Evolutionary conservation across 2,113 vertebrate species (phyloP).

Genomic region (Oceanodroma tethys): DNA sequence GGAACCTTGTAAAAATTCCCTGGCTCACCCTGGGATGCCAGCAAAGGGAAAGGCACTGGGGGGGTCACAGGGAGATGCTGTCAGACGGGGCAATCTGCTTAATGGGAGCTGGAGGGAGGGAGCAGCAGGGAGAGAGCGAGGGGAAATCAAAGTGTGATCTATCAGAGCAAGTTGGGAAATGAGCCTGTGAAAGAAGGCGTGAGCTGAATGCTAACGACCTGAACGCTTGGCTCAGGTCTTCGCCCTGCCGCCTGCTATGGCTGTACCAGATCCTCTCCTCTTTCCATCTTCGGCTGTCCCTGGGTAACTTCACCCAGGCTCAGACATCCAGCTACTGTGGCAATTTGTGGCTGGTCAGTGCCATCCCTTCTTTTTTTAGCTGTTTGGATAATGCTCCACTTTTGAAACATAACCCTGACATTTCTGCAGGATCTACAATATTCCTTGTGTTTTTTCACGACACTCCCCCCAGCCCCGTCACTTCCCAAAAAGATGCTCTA

Average conservation of each 20-base stretch:
- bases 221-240: background rate
- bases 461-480: background rate
- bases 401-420: background rate
- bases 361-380: background rate
- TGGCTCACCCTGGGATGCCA: background rate
- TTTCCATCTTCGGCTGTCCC: background rate
- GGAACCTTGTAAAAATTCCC: background rate
- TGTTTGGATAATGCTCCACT: background rate
- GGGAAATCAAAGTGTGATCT: background rate
- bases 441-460: background rate
- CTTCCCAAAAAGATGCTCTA: background rate
- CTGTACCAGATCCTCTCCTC: background rate
- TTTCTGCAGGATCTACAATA: background rate
- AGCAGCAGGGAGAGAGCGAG: background rate
- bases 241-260: background rate
- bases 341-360: background rate
- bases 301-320: background rate
- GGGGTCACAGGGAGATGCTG: background rate
- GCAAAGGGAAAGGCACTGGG: background rate
- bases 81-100: background rate
- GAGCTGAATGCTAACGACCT: background rate
- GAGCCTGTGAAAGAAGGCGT: background rate
- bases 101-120: background rate
- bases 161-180: background rate
- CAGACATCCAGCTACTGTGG: background rate